Evolutionary conservation across 2,113 vertebrate species (phyloP).

Genomic region (Junco hyemalis): DNA sequence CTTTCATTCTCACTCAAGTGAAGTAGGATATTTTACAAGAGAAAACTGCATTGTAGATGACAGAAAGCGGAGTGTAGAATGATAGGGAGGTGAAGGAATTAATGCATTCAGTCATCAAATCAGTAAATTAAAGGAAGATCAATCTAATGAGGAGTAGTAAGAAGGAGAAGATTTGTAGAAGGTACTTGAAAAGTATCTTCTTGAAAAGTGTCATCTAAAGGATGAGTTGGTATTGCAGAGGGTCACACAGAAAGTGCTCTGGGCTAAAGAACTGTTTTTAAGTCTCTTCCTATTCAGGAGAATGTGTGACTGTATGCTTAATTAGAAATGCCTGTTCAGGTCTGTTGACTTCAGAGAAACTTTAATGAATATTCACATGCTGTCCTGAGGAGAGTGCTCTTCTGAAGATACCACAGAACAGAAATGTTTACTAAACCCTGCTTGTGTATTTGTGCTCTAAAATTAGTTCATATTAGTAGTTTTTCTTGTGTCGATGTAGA

Average conservation of each 20-base stretch:
- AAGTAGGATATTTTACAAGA: background rate
- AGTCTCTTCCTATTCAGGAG: background rate
- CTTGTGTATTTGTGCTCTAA: conserved; percentile 4
- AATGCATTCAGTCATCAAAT: background rate
- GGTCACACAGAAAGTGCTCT: background rate
- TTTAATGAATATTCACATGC: background rate
- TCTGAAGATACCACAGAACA: background rate
- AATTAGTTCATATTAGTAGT: conserved; percentile 21
- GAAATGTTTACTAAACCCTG: background rate
- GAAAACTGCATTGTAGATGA: background rate
- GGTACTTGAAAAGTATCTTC: background rate
- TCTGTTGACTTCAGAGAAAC: background rate
- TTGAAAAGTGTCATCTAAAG: background rate
- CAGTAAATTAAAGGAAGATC: background rate
- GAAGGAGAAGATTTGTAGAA: background rate
- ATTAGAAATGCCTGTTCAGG: background rate
- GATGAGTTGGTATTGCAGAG: background rate
- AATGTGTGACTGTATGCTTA: background rate
- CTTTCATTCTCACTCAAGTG: background rate
- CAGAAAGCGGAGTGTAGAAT: background rate
- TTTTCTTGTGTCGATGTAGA: conserved; percentile 16
- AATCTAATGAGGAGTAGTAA: background rate
- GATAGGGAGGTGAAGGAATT: background rate
- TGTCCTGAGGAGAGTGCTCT: background rate
- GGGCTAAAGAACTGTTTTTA: background rate